Base-by-base conservation (phyloP, 2,888 invertebrate species). In the Odontocerum albicorne region DNA sequence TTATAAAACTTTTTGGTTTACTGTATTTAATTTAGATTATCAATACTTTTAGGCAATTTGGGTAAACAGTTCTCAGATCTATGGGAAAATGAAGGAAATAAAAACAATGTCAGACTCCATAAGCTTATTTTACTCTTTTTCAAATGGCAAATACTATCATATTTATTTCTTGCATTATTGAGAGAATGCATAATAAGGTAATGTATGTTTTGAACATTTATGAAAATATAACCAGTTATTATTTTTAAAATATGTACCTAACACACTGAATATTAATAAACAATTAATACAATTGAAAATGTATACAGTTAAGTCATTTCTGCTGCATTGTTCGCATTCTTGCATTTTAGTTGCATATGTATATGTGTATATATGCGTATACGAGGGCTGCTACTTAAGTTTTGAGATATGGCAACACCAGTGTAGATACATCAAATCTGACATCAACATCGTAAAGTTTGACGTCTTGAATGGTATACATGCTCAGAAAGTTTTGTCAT, bases 131-230 rank as follows among this genome's bases (percentile, higher is more conserved):
- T 56, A 8, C 13, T 22, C 12, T 49, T 33, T 35, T 59, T 53
- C 36, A 33, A 35, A 20, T 17, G 19, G 12, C 45, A 53, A 20
- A 40, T 53, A 10, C 4, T 39, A 2, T 4, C 35, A 4, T 43
- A 38, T 39, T 32, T 49, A 3, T 31, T 35, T n/a, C 4, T 53
- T 8, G 12, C 45, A 13, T 20, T 59, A 2, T 2, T 59, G 6
- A 31, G 39, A 22, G 59, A 59, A 45, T 56, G 53, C 17, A 13
- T 47, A 3, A 7, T 59, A n/a, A 59, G 51, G 59, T 55, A 43
- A 27, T n/a, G 6, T n/a, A 39, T 3, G 7, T 13, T 15, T 4
- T 39, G 4, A 39, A 12, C 6, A 21, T 19, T 16, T 39, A 16
- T n/a, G 3, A 17, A 39, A 39, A 15, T 39, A 39, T 16, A 6